Conservation (phyloP, 1,140 invertebrate genomes). For the Lucilia cuprina region DNA sequence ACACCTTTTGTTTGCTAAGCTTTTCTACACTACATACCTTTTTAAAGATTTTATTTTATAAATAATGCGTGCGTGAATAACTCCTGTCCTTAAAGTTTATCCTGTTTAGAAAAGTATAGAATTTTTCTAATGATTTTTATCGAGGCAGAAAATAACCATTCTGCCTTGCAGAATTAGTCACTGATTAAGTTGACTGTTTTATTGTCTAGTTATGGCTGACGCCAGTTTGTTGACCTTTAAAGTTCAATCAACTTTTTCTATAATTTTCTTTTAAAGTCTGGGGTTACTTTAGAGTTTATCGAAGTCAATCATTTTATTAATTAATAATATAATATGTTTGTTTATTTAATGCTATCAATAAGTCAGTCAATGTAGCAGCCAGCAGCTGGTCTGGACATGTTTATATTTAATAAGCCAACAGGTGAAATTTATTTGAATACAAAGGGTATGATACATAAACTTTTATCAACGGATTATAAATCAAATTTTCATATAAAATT, state of each 20-base stretch:
- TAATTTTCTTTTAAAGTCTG: neutral
- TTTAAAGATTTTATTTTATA: neutral
- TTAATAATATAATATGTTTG: neutral
- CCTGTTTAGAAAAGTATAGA: neutral
- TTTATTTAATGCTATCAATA: neutral
- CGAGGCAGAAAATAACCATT: neutral
- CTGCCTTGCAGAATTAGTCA: neutral
- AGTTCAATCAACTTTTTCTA: neutral
- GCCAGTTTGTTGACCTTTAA: neutral
- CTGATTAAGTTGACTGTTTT: neutral
- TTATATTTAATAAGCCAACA: too few species aligned
- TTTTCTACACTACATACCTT: too few species aligned
- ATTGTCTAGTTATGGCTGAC: neutral
- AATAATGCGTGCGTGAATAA: neutral
- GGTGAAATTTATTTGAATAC: too few species aligned
- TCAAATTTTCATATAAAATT: too few species aligned
- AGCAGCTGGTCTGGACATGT: too few species aligned
- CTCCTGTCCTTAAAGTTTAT: neutral
- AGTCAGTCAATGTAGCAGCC: neutral
- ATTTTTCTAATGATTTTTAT: neutral
- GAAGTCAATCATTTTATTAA: neutral
- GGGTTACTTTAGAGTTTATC: neutral
- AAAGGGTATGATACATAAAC: too few species aligned
- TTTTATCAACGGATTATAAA: too few species aligned
- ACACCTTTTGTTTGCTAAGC: neutral